Evolutionary conservation across 2,888 invertebrate species (phyloP).

Genomic region (Dryadula phaetusa): DNA sequence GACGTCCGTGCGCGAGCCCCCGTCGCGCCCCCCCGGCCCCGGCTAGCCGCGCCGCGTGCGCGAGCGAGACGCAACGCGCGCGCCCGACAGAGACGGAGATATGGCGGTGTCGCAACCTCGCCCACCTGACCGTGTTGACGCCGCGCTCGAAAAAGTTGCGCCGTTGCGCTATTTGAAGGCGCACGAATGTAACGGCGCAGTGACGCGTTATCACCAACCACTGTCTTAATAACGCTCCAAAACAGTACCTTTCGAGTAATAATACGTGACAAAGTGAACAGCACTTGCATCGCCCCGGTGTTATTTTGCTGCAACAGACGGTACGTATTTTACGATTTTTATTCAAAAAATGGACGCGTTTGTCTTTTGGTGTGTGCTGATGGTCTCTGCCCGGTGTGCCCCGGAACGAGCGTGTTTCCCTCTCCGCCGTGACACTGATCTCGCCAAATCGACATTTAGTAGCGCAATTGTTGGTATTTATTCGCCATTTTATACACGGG

Average conservation of each 20-base stretch:
- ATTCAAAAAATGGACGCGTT: constrained; percentile 51
- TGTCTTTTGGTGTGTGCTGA: constrained; percentile 52
- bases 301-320: constrained; percentile 51
- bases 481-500: constrained; percentile 83
- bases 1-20: constrained; percentile 79
- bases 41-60: constrained; percentile 56
- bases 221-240: constrained; percentile 55
- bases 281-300: constrained; percentile 53
- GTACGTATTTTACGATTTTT: constrained; percentile 63
- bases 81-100: constrained; percentile 60
- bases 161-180: constrained; percentile 84
- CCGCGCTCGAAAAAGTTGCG: constrained; percentile 84
- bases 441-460: constrained; percentile 50
- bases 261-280: constrained; percentile 54
- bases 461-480: constrained; percentile 82
- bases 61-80: constrained; percentile 63
- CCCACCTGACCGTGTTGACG: constrained; percentile 85
- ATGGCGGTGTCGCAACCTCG: constrained; percentile 84
- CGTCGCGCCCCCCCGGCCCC: constrained; percentile 63
- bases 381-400: not conserved
- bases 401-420: constrained; percentile 62
- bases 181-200: constrained; percentile 79
- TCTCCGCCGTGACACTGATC: constrained; percentile 39
- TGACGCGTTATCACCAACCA: constrained; percentile 73
- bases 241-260: constrained; percentile 61